Evolutionary conservation across 2,797 vertebrate genomes (phyloP).

Genomic region (Lacerta agilis): DNA sequence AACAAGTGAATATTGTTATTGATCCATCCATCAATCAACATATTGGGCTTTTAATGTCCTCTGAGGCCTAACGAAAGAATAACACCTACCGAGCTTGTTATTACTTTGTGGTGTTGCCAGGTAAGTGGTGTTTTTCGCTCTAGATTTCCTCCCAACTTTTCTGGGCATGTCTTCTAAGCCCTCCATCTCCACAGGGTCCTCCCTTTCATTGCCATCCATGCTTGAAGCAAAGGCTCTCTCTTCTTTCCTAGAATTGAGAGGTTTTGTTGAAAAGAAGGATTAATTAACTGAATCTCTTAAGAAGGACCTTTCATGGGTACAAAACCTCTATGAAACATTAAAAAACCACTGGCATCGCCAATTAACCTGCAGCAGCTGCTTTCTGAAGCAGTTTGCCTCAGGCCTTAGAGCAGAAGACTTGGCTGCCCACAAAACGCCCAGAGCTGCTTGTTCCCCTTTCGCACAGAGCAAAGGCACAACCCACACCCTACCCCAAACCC

Average conservation of each 20-base stretch:
- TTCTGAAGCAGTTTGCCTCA: background rate
- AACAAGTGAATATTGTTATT: too few relatives aligned
- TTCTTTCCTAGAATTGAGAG: constrained; percentile 46
- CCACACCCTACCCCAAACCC: background rate
- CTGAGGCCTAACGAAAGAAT: background rate
- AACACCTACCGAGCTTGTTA: constrained; percentile 37
- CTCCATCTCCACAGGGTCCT: fast-evolving
- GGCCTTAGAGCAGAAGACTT: background rate
- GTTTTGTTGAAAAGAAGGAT: background rate
- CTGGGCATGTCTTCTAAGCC: fast-evolving
- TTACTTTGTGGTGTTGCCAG: fast-evolving
- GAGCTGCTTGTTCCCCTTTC: background rate
- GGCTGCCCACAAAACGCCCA: too few relatives aligned
- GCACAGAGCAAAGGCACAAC: background rate
- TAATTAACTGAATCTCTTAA: background rate
- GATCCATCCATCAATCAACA: too few relatives aligned
- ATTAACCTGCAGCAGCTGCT: background rate
- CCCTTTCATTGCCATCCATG: background rate
- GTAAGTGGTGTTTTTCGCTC: constrained; percentile 6
- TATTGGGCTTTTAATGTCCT: fast-evolving
- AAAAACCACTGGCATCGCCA: background rate
- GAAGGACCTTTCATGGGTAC: background rate
- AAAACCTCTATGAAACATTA: background rate
- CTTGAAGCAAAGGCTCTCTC: fast-evolving
- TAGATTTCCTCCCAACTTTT: fast-evolving